Base-by-base conservation (phyloP, 2,888 invertebrate species). In the Branchipolynoe longqiensis region DNA sequence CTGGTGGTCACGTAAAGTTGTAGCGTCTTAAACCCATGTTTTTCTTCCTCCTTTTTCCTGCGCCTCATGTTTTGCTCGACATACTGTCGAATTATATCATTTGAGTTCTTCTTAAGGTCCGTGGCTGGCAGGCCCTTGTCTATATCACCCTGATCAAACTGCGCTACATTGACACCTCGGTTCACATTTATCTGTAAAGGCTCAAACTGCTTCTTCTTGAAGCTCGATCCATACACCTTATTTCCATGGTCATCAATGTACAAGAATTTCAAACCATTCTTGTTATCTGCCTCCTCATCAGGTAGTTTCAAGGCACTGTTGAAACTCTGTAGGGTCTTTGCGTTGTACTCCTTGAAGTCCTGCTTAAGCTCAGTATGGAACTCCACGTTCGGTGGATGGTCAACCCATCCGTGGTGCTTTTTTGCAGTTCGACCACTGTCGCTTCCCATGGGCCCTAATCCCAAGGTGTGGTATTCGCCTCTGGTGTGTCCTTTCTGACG, bases 201-300 rank as follows among this genome's bases (percentile, higher is more conserved):
- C 31, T 41, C 31, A 78, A 78, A 78, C 69, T 33, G 36, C n/a
- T 33, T 14, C 38, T 69, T 69, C 25, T 33, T 12, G 4, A 33
- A 31, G 25, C 78, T 31, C 3, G 78, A 22, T 1, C 78, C 78
- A 78, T 78, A 78, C 22, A 78, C 78, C n/a, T 78, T 78, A 48
- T 78, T 78, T 12, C 78, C 78, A 78, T 78, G 41, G 1, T 78
- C 78, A 48, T 78, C 78, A 78, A 78, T 78, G 33, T 78, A 78
- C 28, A 78, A 54, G 31, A 78, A 78, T 48, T 78, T 78, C 22
- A 78, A 31, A 8, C 78, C 78, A 41, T 78, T 78, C 8, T n/a
- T 33, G 48, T 25, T 69, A 6, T 36, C 78, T n/a, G 22, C 48
- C 31, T 4, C 33, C 41, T 48, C 78, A 78, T 78, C 28, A 18